These are phyloP conservation scores for Circaetus gallicus DNA, from an alignment of 2,113 vertebrate species.

Conservation along the genomic window DNA sequence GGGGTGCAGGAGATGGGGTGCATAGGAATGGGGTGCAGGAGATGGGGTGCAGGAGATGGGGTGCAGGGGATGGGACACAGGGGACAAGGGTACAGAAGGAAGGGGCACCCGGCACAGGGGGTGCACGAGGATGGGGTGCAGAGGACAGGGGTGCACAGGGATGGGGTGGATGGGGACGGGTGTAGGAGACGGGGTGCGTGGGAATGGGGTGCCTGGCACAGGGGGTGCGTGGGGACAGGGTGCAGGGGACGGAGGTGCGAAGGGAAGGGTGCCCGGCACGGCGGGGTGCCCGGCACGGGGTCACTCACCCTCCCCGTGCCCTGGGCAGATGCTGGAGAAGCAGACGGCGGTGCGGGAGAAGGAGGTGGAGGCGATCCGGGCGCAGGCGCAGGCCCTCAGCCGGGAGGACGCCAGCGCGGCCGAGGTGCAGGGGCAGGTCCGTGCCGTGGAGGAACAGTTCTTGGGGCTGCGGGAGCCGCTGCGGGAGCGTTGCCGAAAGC, in stretches of 20 bases:
- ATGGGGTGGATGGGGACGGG: too few relatives aligned
- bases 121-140: not conserved
- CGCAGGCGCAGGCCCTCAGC: conserved; percentile 77
- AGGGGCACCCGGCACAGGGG: not conserved
- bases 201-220: not conserved
- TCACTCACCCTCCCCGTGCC: not conserved
- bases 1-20: too few relatives aligned
- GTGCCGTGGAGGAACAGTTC: conserved; percentile 80
- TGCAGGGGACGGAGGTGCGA: too few relatives aligned
- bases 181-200: not conserved
- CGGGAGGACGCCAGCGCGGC: too few relatives aligned
- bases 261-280: not conserved
- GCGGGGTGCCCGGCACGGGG: not conserved
- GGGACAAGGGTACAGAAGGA: too few relatives aligned
- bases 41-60: too few relatives aligned
- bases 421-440: conserved; percentile 21
- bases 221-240: too few relatives aligned
- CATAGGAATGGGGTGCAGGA: too few relatives aligned
- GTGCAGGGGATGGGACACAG: too few relatives aligned
- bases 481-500: conserved; percentile 71
- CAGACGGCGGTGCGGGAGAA: conserved; percentile 70
- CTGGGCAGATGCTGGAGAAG: not conserved
- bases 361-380: conserved; percentile 86
- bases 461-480: conserved; percentile 81
- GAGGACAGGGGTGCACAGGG: not conserved